Evolutionary conservation across 2,113 vertebrate genomes (phyloP), one percentile per base, ranked within the genome.

Genomic region (Carlito syrichta): DNA sequence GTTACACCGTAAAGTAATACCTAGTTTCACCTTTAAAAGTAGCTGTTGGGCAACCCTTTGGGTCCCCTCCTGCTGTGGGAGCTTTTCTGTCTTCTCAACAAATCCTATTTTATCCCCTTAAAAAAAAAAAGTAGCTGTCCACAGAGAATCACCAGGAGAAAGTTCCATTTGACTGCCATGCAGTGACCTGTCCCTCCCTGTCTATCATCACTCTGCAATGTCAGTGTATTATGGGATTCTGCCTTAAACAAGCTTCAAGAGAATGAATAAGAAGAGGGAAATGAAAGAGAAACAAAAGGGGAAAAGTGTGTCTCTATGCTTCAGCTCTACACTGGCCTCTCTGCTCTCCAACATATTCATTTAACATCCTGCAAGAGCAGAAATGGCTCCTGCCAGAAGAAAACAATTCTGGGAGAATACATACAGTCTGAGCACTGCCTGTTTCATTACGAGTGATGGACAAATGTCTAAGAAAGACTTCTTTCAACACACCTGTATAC

Each of bases 321-420:
- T 22, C 19, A 69, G 73, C 22, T 43, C 69, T 30, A 58, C 0
- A 23, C 2, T 35, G 54, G 43, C 40, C 56, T 68, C 56, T 68
- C n/a, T 69, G 10, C n/a, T 77, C 45, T 93, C 86, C 48, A 92
- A 69, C 83, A 83, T 27, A 43, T 40, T 50, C 35, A 56, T 85
- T 62, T 32, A 63, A 48, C 1, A 48, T 23, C 14, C n/a, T 35
- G 1, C 38, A 48, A 68, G 30, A 71, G 45, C 9, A 3, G 40
- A 82, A 74, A 38, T 3, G 40, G 30, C 48, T 88, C 45, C 43
- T 40, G 7, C 43, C 45, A 62, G 17, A 54, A 68, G 81, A 73
- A 84, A 81, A 19, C 40, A 63, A 23, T 17, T 48, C 78, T 78
- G 54, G 23, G 62, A 48, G 48, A 45, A 52, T 25, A 54, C 2